Percentiles rank a stretch among this genome's conserved stretches.
Evolutionary conservation across 2,113 vertebrate genomes (phyloP).

Genomic region (Chloropsis cyanopogon): DNA sequence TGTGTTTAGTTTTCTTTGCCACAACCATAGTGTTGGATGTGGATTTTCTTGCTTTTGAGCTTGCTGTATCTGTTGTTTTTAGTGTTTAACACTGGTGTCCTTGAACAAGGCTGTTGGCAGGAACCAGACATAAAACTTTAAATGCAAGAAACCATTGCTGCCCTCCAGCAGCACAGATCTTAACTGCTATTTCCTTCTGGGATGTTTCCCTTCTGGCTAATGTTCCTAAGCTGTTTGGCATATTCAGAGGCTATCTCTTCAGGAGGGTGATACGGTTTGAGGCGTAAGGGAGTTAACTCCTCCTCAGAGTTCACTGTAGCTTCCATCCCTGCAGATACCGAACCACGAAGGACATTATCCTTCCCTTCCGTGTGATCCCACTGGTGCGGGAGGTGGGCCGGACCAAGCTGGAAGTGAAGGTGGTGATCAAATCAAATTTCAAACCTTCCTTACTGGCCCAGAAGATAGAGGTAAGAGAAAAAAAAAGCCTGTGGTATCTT

Average conservation of each 20-base stretch:
- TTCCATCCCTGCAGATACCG: constrained; percentile 82
- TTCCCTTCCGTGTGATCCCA: constrained; percentile 97
- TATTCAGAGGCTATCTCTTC: background rate
- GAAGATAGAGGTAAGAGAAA: constrained; percentile 91
- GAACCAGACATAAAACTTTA: background rate
- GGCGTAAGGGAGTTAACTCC: background rate
- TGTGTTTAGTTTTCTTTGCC: background rate
- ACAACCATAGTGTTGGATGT: background rate
- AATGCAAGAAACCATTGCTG: background rate
- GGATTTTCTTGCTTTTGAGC: background rate
- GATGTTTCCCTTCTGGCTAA: background rate
- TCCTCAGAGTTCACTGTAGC: background rate
- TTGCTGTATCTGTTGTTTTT: background rate
- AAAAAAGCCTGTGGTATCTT: background rate
- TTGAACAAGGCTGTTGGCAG: background rate
- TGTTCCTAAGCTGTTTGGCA: background rate
- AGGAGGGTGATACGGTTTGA: background rate
- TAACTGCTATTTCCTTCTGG: background rate
- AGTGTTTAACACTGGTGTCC: background rate
- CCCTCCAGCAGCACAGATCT: background rate
- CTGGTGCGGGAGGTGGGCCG: constrained; percentile 96
- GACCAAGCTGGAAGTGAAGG: constrained; percentile 97
- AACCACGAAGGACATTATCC: constrained; percentile 99
- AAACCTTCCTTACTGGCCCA: constrained; percentile 97
- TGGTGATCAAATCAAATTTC: constrained; percentile 99